Evolutionary conservation across 1,140 invertebrate species (phyloP), one percentile per base, ranked within the genome.

Genomic region (Heliconius nattereri): DNA sequence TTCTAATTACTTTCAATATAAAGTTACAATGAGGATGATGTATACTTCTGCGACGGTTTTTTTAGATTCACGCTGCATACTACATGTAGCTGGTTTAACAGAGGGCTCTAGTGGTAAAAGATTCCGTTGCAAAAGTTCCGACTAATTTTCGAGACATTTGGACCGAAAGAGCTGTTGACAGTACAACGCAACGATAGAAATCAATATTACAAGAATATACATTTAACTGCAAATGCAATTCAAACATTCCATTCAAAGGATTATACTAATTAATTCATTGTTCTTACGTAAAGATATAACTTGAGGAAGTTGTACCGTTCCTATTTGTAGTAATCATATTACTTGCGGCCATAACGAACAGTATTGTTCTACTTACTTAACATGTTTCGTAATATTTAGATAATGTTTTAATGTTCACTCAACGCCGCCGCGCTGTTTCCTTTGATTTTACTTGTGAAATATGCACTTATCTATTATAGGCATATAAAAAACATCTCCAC

Each of bases 321-420:
- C 16, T 71, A 26, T 26, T 32, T 26, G 70, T 40, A 66, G 26
- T 66, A 72, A 72, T 72, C 35, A 37, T 72, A 72, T 40, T 40
- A 72, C 71, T 37, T 72, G 71, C n/a, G 29, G 71, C 71, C 29
- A 20, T 40, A 72, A 72, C 71, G 35, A 35, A 37, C 32, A 40
- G 20, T 40, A 72, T 72, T 72, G 74, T 60, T 37, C 49, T 8
- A 32, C 29, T 75, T 75, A 75, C 54, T 35, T 35, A 75, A 60
- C 74, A 29, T 23, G 54, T 75, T 57, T 57, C 52, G 20, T 75
- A 57, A 60, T n/a, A 37, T 75, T 35, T 75, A 75, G 52, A 60
- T 60, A 60, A 60, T 60, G 19, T 16, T 75, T 66, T 29, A 66
- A 66, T 66, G 60, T 66, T 66, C 23, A 16, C 60, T 26, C 60